Evolutionary conservation across 2,113 vertebrate species (phyloP).

Genomic region (Microcebus griseorufus): DNA sequence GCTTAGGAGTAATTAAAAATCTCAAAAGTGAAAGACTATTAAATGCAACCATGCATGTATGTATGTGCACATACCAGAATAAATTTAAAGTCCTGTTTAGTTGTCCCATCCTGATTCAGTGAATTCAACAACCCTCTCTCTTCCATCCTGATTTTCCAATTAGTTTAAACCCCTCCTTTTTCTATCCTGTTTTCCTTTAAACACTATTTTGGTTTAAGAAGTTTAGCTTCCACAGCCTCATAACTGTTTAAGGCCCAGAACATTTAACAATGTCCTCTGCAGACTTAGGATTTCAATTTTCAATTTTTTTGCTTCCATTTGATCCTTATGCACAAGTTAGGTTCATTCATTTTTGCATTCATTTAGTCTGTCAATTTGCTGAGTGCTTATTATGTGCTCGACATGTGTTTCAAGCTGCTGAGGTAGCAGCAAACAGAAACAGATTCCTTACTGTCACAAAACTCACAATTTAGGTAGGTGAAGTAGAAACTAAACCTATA

Average conservation of each 20-base stretch:
- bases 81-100: background rate
- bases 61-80: background rate
- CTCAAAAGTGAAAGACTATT: background rate
- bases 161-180: background rate
- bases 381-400: background rate
- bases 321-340: background rate
- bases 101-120: background rate
- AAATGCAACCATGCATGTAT: background rate
- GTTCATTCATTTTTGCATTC: background rate
- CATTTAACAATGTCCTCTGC: background rate
- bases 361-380: background rate
- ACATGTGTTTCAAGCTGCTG: background rate
- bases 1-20: background rate
- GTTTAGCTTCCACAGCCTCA: conserved; percentile 3
- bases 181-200: background rate
- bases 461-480: background rate
- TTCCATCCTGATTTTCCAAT: background rate
- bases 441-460: background rate
- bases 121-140: background rate
- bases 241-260: background rate
- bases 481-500: background rate
- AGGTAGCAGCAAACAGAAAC: background rate
- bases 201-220: background rate
- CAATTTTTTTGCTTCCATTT: background rate
- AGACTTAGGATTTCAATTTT: background rate